A percentile compares a stretch with the other conserved stretches of the same genome.
Evolutionary conservation across 2,113 vertebrate species (phyloP).

Genomic region (Condylura cristata): DNA sequence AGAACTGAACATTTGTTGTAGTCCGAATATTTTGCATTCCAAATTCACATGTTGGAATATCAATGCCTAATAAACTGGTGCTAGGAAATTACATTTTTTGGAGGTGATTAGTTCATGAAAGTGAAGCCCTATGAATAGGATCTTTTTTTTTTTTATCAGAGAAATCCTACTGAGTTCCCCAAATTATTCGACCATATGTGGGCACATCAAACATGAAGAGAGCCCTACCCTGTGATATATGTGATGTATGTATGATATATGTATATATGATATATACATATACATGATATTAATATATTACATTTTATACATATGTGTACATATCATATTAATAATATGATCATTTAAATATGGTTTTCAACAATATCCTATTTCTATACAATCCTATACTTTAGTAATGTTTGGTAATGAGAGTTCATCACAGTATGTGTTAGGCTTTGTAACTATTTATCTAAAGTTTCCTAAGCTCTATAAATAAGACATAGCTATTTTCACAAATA

Average conservation of each 20-base stretch:
- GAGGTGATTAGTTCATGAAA: background rate
- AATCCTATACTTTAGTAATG: no score
- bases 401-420: background rate
- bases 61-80: background rate
- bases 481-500: background rate
- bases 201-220: no score
- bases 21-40: background rate
- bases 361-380: no score
- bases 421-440: background rate
- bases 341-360: no score
- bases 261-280: no score
- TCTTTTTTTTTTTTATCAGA: background rate
- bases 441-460: background rate
- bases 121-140: background rate
- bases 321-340: no score
- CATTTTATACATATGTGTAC: no score
- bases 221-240: no score
- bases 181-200: background rate
- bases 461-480: background rate
- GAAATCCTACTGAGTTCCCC: fast-evolving
- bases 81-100: background rate
- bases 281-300: no score
- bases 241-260: no score
- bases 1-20: background rate
- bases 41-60: background rate